Evolutionary conservation across 2,797 vertebrate species (phyloP), one percentile per base, ranked within the genome.

Genomic region (Hippoglossus hippoglossus): DNA sequence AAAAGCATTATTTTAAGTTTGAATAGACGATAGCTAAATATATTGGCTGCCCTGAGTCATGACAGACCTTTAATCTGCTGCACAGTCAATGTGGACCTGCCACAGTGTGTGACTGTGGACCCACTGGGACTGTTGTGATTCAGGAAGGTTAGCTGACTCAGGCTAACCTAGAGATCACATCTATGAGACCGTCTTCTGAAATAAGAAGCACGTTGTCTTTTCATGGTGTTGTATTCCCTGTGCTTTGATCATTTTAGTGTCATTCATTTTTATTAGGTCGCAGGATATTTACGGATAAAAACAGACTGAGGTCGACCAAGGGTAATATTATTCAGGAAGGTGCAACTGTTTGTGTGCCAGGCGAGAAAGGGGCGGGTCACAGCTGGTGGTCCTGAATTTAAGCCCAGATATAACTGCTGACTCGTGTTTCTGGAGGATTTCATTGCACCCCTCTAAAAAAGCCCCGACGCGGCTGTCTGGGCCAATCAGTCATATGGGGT

Each of bases 361-460:
- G 41, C 41, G 9, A 19, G 25, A 62, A 71, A 59, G 61, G 60
- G 76, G 44, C 5, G 28, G 55, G 47, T 70, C 88, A 73, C 87
- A 92, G 89, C 85, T 86, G 87, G 81, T 77, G 72, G 67, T 67
- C 69, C 55, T 31, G 50, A 72, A 68, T 87, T 80, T 82, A 83
- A 87, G 66, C 72, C 71, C 54, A 36, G 50, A 67, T 79, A 83
- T 79, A 87, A 79, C 57, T 19, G 77, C 87, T 91, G 91, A 90
- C 84, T 90, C 22, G 8, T 79, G 79, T 86, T 89, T 84, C 81
- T 77, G 62, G 67, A 75, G 82, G 88, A 87, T 89, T 91, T 79
- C 75, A 56, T 73, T 56, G 81, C 83, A 73, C 51, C 73, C 61
- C 58, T 69, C 47, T 67, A 77, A 80, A 84, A 85, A 80, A 70